Evolutionary conservation across 2,113 vertebrate genomes (phyloP).

Genomic region (Illadopsis cleaveri): DNA sequence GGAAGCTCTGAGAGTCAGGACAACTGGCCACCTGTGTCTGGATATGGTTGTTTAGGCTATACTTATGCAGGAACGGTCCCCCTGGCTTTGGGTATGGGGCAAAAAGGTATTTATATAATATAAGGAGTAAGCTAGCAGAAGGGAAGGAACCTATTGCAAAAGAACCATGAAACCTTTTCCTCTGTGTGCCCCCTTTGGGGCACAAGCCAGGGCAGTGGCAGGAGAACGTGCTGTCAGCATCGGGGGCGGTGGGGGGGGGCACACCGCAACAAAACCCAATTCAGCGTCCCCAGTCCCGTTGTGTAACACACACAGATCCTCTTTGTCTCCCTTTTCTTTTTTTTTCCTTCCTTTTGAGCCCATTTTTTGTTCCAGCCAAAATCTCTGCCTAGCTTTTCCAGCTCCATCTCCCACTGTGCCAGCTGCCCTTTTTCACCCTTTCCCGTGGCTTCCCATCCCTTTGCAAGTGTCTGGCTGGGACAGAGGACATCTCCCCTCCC

Average conservation of each 20-base stretch:
- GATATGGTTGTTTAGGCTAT: fast-evolving
- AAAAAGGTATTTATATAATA: neutral
- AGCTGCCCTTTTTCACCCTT: neutral
- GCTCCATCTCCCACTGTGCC: neutral
- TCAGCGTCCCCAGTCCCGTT: neutral
- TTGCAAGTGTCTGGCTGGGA: neutral
- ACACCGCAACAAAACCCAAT: neutral
- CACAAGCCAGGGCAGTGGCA: neutral
- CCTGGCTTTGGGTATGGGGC: fast-evolving
- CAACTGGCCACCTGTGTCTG: neutral
- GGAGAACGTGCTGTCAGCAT: neutral
- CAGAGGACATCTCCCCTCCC: neutral
- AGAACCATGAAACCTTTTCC: neutral
- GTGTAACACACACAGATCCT: neutral
- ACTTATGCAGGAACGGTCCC: neutral
- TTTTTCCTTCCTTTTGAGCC: neutral
- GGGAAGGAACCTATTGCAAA: neutral
- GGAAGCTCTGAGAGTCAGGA: neutral
- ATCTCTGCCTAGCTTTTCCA: constrained; percentile 3
- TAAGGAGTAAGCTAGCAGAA: neutral
- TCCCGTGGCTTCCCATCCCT: neutral
- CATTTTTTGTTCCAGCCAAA: neutral
- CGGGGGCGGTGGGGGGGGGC: neutral
- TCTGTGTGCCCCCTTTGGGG: neutral
- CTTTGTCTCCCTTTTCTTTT: constrained; percentile 8